phyloP scores from a whole-genome alignment of 2,113 vertebrate genomes.

The Aegotheles bennettii region DNA sequence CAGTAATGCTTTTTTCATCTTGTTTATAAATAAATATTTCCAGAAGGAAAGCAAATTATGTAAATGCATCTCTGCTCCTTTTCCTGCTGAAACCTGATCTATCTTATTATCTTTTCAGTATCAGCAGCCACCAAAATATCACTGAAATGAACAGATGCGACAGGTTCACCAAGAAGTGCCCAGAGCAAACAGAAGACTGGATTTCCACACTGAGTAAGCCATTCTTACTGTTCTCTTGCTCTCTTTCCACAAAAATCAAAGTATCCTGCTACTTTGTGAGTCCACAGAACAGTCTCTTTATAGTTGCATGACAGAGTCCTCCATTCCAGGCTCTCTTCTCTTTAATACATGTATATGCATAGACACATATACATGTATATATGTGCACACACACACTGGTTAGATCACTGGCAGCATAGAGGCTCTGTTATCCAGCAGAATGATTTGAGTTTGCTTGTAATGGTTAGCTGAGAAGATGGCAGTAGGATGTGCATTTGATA shows the following conservation, averaged over 20 bases:
- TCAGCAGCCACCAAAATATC: neutral
- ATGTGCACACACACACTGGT: neutral
- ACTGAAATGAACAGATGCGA: neutral
- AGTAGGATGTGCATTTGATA: neutral
- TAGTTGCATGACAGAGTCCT: neutral
- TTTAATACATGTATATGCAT: fast-evolving
- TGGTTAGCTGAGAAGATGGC: neutral
- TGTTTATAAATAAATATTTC: neutral
- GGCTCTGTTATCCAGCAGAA: neutral
- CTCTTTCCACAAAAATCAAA: neutral
- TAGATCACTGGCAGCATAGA: neutral
- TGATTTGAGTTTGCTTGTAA: neutral
- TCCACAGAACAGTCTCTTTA: neutral
- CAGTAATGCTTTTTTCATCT: neutral
- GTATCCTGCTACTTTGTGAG: neutral
- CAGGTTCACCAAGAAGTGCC: neutral
- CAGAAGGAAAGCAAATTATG: neutral
- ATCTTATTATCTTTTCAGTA: neutral
- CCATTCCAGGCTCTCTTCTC: neutral
- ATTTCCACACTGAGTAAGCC: neutral
- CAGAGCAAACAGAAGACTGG: neutral
- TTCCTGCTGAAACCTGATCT: neutral
- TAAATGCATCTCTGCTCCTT: neutral
- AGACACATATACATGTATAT: fast-evolving
- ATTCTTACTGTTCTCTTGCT: neutral